These are phyloP conservation scores for Belgica antarctica DNA, from an alignment of 2,888 invertebrate species.

Conservation along the genomic window DNA sequence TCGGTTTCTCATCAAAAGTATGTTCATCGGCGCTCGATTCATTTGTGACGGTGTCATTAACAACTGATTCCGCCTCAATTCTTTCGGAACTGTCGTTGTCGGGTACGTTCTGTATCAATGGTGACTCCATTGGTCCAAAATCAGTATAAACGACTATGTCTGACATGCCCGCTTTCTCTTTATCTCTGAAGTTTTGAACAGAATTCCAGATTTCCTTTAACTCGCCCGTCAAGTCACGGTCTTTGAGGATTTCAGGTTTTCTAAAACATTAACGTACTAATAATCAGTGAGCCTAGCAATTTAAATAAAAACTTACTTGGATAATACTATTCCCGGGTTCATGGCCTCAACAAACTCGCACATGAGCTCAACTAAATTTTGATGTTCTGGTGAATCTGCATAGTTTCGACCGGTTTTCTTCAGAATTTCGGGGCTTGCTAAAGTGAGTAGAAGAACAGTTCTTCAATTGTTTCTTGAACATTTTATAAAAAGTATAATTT, in stretches of 20 bases:
- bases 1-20: not conserved
- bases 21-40: not conserved
- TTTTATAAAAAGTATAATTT: too few relatives aligned
- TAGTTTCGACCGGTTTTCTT: conserved; percentile 65
- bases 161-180: conserved; percentile 53
- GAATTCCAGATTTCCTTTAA: conserved; percentile 72
- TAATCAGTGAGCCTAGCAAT: not conserved
- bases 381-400: conserved; percentile 62
- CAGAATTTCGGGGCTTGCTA: conserved; percentile 67
- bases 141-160: conserved; percentile 47
- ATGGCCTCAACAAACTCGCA: conserved; percentile 72
- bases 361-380: conserved; percentile 66
- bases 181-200: conserved; percentile 62
- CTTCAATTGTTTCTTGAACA: too few relatives aligned
- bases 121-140: conserved; percentile 46
- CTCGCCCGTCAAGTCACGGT: conserved; percentile 69
- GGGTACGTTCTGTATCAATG: not conserved
- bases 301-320: conserved; percentile 54
- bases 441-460: too few relatives aligned
- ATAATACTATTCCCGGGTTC: conserved; percentile 65
- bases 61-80: not conserved
- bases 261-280: conserved; percentile 46
- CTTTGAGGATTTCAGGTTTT: conserved; percentile 62
- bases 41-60: not conserved
- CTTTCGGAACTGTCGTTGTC: not conserved